These are phyloP conservation scores for Drosophila arizonae DNA, from an alignment of 1,140 invertebrate genomes.

Conservation along the genomic window DNA sequence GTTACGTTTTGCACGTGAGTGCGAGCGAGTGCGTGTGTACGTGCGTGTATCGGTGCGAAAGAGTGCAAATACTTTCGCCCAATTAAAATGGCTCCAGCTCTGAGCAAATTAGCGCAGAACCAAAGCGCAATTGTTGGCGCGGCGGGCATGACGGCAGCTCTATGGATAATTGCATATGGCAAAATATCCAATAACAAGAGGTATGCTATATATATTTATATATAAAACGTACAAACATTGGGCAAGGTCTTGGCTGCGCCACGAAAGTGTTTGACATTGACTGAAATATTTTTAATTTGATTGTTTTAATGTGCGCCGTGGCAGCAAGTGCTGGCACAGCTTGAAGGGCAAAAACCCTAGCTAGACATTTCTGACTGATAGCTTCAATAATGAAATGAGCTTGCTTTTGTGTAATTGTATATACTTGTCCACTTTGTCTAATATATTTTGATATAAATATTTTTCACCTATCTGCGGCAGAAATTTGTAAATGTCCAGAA, in stretches of 20 bases:
- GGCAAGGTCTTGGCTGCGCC: constrained; percentile 56
- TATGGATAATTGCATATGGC: constrained; percentile 84
- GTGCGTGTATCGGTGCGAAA: constrained; percentile 13
- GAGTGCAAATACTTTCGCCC: constrained; percentile 19
- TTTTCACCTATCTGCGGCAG: neutral
- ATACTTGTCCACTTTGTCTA: neutral
- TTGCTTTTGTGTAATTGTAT: no score
- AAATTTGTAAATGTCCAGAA: neutral
- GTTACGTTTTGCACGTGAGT: constrained; percentile 13
- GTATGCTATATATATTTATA: constrained; percentile 48
- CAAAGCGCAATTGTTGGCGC: constrained; percentile 84
- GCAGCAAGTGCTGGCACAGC: neutral
- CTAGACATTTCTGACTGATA: neutral
- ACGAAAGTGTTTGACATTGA: constrained; percentile 59
- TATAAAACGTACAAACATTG: constrained; percentile 20
- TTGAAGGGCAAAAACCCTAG: neutral
- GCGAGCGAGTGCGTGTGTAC: constrained; percentile 14
- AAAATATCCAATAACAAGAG: constrained; percentile 82
- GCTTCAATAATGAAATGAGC: neutral
- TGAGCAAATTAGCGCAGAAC: constrained; percentile 86
- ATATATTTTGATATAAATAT: neutral
- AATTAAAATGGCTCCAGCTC: constrained; percentile 85
- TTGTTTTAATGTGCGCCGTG: constrained; percentile 23
- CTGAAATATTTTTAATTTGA: constrained; percentile 26
- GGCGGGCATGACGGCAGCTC: constrained; percentile 84